Percentiles rank a stretch among this genome's conserved stretches.
These are phyloP conservation scores for Spea hammondii DNA, from an alignment of 2,797 vertebrate species.

Conservation along the genomic window DNA sequence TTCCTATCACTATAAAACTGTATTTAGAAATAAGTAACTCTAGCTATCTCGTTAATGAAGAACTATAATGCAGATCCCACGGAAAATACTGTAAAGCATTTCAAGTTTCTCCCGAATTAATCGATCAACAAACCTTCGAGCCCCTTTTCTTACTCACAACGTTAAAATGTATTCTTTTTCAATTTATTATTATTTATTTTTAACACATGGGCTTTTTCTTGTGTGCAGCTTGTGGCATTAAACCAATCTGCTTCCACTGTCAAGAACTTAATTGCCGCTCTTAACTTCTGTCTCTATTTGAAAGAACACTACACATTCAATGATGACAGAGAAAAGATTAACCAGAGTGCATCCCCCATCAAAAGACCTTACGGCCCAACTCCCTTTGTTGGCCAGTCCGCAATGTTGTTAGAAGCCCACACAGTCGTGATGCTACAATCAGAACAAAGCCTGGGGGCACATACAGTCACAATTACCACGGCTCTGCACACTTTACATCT, in stretches of 20 bases:
- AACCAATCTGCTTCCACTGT: neutral
- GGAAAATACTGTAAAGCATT: too few relatives aligned
- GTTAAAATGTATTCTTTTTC: too few relatives aligned
- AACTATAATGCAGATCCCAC: too few relatives aligned
- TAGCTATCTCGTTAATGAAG: too few relatives aligned
- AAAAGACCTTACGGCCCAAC: constrained; percentile 33
- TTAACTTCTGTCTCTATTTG: constrained; percentile 39
- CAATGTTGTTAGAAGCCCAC: constrained; percentile 45
- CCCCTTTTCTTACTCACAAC: too few relatives aligned
- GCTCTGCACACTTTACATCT: constrained; percentile 65
- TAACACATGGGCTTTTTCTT: neutral
- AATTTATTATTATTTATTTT: neutral
- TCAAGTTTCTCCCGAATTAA: too few relatives aligned
- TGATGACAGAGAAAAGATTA: constrained; percentile 34
- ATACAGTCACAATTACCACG: constrained; percentile 72
- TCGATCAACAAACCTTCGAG: too few relatives aligned
- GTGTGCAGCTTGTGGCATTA: neutral
- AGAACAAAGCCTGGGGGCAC: constrained; percentile 56
- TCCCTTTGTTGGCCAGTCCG: constrained; percentile 29
- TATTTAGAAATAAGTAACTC: too few relatives aligned
- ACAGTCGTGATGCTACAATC: constrained; percentile 46
- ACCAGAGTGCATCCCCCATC: constrained; percentile 34
- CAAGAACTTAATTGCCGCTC: constrained; percentile 30
- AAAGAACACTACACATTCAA: constrained; percentile 18
- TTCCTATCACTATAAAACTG: too few relatives aligned